Evolutionary conservation across 2,797 vertebrate species (phyloP), one percentile per base, ranked within the genome.

Genomic region (Darevskia mixta): DNA sequence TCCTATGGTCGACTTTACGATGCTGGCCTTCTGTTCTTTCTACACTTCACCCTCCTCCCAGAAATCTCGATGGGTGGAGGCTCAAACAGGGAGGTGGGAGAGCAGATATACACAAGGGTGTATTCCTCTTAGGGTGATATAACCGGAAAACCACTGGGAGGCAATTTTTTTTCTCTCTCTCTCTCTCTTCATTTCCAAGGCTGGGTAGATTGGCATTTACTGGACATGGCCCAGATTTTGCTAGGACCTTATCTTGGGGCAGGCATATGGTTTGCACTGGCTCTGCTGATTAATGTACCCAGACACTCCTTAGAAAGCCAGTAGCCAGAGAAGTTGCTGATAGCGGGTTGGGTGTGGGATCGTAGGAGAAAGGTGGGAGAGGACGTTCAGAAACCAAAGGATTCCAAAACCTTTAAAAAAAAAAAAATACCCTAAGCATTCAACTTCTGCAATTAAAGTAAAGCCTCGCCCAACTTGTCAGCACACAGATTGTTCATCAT

Each of bases 161-260:
- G 94, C 93, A 95, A 29, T 75, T 93, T 69, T 93, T 69, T 35
- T 35, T 84, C 87, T 93, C 5, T 93, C 87, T 23, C 10, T 49
- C 45, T 15, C 92, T 86, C 80, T 90, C 79, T 95, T 41, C 93
- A 83, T 81, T 89, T 2, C 25, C 17, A 80, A 88, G 90, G 86
- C 90, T 88, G 88, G 71, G 78, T 61, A 58, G 89, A 86, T 93
- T 92, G 90, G 94, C 86, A 92, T 92, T 80, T 76, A 11, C 93
- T 97, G 96, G 96, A 94, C 88, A 82, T 83, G 85, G 90, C 94
- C 96, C 96, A 97, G 90, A 92, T 93, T 93, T 90, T 95, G 83
- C 86, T 94, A 83, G 79, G 5, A 86, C 91, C 96, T 94, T 96
- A 95, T 96, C 96, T 96, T 95, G 92, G 95, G 88, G 93, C 95